Percentiles rank a stretch among this genome's conserved stretches.
These are phyloP conservation scores for Erpornis zantholeuca DNA, from an alignment of 2,113 vertebrate species.

Conservation along the genomic window DNA sequence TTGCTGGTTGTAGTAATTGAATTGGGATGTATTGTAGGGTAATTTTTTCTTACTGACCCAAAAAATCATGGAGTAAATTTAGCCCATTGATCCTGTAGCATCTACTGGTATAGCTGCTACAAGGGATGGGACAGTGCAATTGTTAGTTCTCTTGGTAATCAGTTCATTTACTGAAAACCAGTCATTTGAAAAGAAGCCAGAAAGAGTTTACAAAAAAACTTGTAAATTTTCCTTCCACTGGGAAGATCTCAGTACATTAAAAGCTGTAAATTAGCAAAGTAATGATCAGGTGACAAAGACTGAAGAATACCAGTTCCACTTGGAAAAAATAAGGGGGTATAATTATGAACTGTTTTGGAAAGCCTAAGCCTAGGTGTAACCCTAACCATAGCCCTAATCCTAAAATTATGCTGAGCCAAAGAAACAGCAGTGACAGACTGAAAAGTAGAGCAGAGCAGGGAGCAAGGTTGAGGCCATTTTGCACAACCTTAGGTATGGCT, in stretches of 20 bases:
- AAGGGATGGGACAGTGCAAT: neutral
- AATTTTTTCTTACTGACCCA: neutral
- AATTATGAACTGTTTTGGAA: neutral
- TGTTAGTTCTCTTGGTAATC: neutral
- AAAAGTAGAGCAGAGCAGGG: no score
- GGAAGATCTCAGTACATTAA: neutral
- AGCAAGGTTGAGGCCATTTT: no score
- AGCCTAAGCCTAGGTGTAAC: no score
- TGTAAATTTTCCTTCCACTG: neutral
- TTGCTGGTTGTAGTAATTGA: neutral
- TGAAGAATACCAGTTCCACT: neutral
- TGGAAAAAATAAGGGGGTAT: neutral
- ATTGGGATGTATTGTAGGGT: neutral
- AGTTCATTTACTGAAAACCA: neutral
- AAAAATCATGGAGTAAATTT: neutral
- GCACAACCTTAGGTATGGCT: no score
- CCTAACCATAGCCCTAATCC: no score
- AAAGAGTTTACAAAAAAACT: neutral
- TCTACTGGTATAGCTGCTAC: neutral
- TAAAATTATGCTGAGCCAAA: no score
- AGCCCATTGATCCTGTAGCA: neutral
- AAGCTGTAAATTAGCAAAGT: neutral
- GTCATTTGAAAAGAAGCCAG: neutral
- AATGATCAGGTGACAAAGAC: neutral
- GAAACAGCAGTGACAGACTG: no score